Evolutionary conservation across 2,797 vertebrate genomes (phyloP).

Genomic region (Chiloscyllium punctatum): DNA sequence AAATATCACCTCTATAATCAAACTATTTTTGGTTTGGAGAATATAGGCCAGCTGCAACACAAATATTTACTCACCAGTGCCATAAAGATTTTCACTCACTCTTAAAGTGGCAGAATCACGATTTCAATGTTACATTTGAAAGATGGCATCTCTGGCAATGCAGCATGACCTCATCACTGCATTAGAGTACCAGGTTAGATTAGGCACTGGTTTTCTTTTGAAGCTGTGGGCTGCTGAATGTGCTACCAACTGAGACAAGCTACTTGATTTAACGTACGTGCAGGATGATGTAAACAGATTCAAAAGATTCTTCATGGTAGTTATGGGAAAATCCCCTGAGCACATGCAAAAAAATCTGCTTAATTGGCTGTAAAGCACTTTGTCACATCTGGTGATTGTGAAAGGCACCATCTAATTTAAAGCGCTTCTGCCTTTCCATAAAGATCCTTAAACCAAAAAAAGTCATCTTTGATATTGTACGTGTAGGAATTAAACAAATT

Average conservation of each 20-base stretch:
- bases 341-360: no score
- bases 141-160: background rate
- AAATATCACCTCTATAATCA: background rate
- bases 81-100: background rate
- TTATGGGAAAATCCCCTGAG: background rate
- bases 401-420: no score
- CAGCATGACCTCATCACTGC: background rate
- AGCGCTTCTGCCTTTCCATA: background rate
- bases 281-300: background rate
- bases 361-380: background rate
- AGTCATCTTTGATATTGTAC: background rate
- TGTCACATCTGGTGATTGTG: background rate
- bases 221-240: background rate
- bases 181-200: background rate
- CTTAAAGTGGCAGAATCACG: background rate
- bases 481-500: background rate
- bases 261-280: background rate
- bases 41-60: background rate
- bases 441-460: background rate
- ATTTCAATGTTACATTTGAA: background rate
- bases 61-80: background rate
- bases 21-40: background rate
- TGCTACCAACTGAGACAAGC: background rate
- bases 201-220: background rate
- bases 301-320: background rate